phyloP scores from a whole-genome alignment of 2,888 invertebrate genomes.

The Acronicta aceris region DNA sequence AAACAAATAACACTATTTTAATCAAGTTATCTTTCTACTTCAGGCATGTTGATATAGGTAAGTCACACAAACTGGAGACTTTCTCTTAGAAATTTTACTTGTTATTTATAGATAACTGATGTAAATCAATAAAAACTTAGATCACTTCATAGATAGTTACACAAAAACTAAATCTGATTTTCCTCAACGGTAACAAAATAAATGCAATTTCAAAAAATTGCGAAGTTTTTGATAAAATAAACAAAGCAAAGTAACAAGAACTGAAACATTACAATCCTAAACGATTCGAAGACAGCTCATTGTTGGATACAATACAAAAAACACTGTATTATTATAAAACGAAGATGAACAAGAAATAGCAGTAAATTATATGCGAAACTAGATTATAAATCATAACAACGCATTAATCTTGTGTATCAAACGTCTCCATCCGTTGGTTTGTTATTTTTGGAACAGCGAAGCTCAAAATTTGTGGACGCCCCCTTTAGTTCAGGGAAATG shows the following conservation, averaged over 20 bases:
- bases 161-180: background rate
- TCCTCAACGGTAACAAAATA: background rate
- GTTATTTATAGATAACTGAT: too few species aligned
- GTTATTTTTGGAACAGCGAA: slow-evolving; percentile 51
- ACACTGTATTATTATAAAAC: slow-evolving; percentile 49
- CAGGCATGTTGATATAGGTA: too few species aligned
- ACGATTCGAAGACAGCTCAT: slow-evolving; percentile 50
- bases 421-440: slow-evolving; percentile 55
- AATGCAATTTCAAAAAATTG: background rate
- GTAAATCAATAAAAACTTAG: background rate
- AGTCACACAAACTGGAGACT: too few species aligned
- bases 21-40: too few species aligned
- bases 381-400: slow-evolving; percentile 60
- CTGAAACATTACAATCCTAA: slow-evolving; percentile 39
- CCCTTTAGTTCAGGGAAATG: slow-evolving; percentile 16
- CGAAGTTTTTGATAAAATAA: slow-evolving; percentile 7
- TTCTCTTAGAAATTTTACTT: too few species aligned
- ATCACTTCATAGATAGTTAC: background rate
- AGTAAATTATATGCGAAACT: slow-evolving; percentile 60
- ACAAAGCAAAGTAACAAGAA: slow-evolving; percentile 5
- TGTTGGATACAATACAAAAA: slow-evolving; percentile 50
- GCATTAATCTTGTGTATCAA: slow-evolving; percentile 62
- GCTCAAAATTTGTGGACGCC: slow-evolving; percentile 44
- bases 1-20: too few species aligned
- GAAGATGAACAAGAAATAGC: slow-evolving; percentile 41